These are phyloP conservation scores for Dicranocentrus wangi DNA, from an alignment of 2,888 invertebrate genomes.

Conservation along the genomic window DNA sequence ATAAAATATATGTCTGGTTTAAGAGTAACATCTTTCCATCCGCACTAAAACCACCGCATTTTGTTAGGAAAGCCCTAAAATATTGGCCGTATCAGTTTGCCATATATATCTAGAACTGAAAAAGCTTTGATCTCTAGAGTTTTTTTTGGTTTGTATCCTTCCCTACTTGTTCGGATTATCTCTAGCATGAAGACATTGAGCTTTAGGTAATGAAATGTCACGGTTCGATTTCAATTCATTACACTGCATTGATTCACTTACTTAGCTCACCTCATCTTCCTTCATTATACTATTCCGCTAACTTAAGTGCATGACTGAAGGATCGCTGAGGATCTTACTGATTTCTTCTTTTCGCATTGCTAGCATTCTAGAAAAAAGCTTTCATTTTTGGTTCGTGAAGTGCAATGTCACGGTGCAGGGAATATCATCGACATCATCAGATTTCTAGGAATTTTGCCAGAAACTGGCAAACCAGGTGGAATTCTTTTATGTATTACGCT, in stretches of 20 bases:
- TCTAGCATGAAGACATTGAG: background rate
- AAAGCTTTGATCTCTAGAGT: too few relatives aligned
- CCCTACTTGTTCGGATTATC: too few relatives aligned
- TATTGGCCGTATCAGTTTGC: too few relatives aligned
- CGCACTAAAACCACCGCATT: background rate
- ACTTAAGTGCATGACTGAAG: background rate
- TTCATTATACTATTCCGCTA: too few relatives aligned
- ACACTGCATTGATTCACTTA: slow-evolving; percentile 14
- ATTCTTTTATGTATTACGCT: slow-evolving; percentile 12
- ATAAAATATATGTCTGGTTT: background rate
- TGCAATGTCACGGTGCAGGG: slow-evolving; percentile 33
- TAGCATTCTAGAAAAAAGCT: slow-evolving; percentile 13
- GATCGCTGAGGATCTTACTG: background rate
- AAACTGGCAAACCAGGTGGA: slow-evolving; percentile 1
- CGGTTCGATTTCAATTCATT: slow-evolving; percentile 58
- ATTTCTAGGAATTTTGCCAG: slow-evolving; percentile 36
- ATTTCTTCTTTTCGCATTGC: background rate
- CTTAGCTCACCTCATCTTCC: background rate
- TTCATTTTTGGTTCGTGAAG: slow-evolving; percentile 30
- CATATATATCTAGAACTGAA: too few relatives aligned
- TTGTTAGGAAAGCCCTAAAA: background rate
- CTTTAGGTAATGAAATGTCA: slow-evolving; percentile 57
- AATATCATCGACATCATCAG: slow-evolving; percentile 33
- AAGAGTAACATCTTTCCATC: background rate
- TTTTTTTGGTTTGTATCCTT: too few relatives aligned